phyloP scores from a whole-genome alignment of 2,888 invertebrate species.

The Aphidius colemani region DNA sequence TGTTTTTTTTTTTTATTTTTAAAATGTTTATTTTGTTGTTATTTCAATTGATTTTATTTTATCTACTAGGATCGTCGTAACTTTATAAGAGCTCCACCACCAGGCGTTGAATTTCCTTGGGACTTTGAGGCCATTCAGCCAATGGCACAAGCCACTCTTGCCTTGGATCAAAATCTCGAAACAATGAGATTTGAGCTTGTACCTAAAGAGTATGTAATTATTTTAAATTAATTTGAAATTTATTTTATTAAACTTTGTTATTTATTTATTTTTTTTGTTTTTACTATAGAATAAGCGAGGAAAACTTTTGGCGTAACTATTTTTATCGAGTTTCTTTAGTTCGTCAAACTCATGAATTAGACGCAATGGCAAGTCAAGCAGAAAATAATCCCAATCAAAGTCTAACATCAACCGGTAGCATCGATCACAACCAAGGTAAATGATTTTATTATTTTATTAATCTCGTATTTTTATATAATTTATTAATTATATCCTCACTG shows the following conservation, averaged over 20 bases:
- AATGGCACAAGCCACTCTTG: conserved; percentile 91
- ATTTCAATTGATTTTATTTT: not conserved
- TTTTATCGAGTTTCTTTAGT: conserved; percentile 99
- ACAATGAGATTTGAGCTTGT: conserved; percentile 99
- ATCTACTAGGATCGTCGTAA: conserved; percentile 86
- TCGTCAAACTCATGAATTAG: conserved; percentile 92
- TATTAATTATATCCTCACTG: conserved; percentile 1
- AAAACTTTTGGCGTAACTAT: conserved; percentile 99
- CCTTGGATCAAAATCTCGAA: conserved; percentile 93
- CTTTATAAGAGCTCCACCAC: conserved; percentile 95
- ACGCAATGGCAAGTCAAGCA: conserved; percentile 64
- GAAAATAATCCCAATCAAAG: conserved; percentile 55
- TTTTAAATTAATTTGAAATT: conserved; percentile 6
- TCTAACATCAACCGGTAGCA: conserved; percentile 57
- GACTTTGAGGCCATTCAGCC: conserved; percentile 92
- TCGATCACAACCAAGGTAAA: conserved; percentile 67
- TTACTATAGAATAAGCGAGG: conserved; percentile 82
- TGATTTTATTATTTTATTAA: conserved; percentile 10
- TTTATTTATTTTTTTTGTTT: conserved; percentile 2
- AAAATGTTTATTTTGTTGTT: no score
- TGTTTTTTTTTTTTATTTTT: not conserved
- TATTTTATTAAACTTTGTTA: not conserved
- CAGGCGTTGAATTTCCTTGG: conserved; percentile 94
- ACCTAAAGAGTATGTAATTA: conserved; percentile 90
- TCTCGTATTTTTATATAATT: not conserved